A percentile compares a stretch with the other conserved stretches of the same genome.
These are phyloP conservation scores for Ptilorrhoa leucosticta DNA, from an alignment of 2,113 vertebrate genomes.

Conservation along the genomic window DNA sequence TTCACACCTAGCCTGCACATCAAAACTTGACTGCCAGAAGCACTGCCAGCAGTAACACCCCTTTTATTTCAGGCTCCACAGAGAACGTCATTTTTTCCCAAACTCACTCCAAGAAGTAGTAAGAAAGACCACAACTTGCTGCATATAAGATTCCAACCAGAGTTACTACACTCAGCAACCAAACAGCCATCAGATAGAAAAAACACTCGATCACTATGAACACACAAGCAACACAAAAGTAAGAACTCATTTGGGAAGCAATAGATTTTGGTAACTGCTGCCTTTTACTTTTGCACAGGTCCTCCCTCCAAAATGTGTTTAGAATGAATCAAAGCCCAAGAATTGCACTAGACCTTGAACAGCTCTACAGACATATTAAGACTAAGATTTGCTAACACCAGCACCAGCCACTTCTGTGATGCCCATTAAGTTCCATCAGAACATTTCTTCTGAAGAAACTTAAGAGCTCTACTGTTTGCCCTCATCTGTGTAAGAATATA, in stretches of 20 bases:
- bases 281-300: neutral
- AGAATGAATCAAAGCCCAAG: neutral
- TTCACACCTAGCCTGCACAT: neutral
- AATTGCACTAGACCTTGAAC: neutral
- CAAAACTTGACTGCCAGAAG: neutral
- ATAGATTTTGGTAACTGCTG: neutral
- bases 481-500: neutral
- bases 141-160: neutral
- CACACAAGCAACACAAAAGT: neutral
- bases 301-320: neutral
- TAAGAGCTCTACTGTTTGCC: neutral
- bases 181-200: accelerated
- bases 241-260: neutral
- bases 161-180: neutral
- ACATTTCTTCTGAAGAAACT: neutral
- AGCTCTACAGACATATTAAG: neutral
- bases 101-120: neutral
- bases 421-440: neutral
- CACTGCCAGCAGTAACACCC: neutral
- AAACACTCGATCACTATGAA: neutral
- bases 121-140: neutral
- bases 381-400: neutral
- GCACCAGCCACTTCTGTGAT: neutral
- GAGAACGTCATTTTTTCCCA: neutral
- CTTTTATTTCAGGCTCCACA: neutral